Evolutionary conservation across 1,140 invertebrate species (phyloP).

Genomic region (Melipona quadrifasciata): DNA sequence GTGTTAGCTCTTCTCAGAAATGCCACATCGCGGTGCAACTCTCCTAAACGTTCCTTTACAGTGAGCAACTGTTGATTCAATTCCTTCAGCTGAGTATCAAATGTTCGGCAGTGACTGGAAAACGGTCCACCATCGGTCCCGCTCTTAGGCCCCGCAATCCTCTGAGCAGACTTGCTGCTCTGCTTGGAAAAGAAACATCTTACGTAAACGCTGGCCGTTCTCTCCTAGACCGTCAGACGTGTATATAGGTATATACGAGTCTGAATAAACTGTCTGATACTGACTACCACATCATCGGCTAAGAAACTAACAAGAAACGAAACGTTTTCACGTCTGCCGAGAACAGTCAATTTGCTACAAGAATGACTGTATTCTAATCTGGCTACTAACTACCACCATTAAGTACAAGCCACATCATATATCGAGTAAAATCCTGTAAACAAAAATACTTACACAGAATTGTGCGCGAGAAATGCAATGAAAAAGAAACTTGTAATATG

Average conservation of each 20-base stretch:
- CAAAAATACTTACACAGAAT: constrained; percentile 55
- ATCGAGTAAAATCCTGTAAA: constrained; percentile 57
- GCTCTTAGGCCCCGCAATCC: constrained; percentile 65
- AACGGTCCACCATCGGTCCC: constrained; percentile 82
- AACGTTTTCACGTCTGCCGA: constrained; percentile 18
- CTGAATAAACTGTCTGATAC: constrained; percentile 31
- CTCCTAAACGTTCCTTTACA: constrained; percentile 85
- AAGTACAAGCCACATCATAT: constrained; percentile 51
- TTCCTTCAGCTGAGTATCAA: constrained; percentile 85
- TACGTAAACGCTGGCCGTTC: constrained; percentile 2
- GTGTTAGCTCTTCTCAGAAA: constrained; percentile 83
- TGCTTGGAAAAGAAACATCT: constrained; percentile 56
- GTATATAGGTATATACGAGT: background rate
- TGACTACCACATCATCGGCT: constrained; percentile 40
- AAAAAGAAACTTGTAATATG: constrained; percentile 61
- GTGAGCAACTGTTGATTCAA: constrained; percentile 85
- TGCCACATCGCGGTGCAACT: constrained; percentile 85
- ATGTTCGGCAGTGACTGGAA: constrained; percentile 85
- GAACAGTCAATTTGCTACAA: constrained; percentile 37
- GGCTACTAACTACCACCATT: constrained; percentile 50
- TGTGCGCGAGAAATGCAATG: constrained; percentile 54
- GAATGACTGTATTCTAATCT: constrained; percentile 38
- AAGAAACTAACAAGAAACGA: constrained; percentile 39
- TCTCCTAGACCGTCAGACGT: background rate
- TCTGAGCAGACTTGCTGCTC: constrained; percentile 74